Evolutionary conservation across 2,888 invertebrate genomes (phyloP), one percentile per base, ranked within the genome.

Genomic region (Xanthorhoe spadicearia): DNA sequence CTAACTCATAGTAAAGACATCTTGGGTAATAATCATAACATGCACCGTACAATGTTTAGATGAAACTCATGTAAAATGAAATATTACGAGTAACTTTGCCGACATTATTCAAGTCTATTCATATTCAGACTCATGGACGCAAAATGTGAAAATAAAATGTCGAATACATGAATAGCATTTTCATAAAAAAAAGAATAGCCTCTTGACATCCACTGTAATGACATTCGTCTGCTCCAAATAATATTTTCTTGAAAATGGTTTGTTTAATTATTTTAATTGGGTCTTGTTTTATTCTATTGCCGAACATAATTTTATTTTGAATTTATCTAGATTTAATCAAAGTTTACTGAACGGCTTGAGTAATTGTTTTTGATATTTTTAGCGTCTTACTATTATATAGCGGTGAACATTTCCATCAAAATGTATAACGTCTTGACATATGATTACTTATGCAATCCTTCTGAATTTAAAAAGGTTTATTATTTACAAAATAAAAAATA

Each of bases 121-220:
- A 56, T 62, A 62, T 62, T 55, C 55, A 56, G 50, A 35, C 50
- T 56, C 55, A 56, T 62, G 50, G 56, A 62, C 50, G 62, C 56
- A 23, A 56, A 62, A 62, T 62, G 55, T 62, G 51, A 51, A 62
- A 62, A 50, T 55, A 56, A 62, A 62, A 62, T 62, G 43, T 51
- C 28, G 62, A 62, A 62, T 62, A 62, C 13, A 62, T 64, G 54
- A 64, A 64, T 64, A 54, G 18, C 28, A 59, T 64, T 64, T 64
- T 64, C 64, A 59, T 64, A 28, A 54, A 64, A 58, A 64, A 48
- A 54, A 52, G 50, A 56, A 62, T 49, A 49, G 53, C 54, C 54
- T 48, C 53, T 64, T 28, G 53, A 58, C 50, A 64, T 50, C 35
- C 53, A 17, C 43, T 49, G 57, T 58, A 58, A 63, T 52, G 63